Conservation (phyloP, 37 sponge, comb jelly and placozoan genomes). For the Axinella damicornis region DNA sequence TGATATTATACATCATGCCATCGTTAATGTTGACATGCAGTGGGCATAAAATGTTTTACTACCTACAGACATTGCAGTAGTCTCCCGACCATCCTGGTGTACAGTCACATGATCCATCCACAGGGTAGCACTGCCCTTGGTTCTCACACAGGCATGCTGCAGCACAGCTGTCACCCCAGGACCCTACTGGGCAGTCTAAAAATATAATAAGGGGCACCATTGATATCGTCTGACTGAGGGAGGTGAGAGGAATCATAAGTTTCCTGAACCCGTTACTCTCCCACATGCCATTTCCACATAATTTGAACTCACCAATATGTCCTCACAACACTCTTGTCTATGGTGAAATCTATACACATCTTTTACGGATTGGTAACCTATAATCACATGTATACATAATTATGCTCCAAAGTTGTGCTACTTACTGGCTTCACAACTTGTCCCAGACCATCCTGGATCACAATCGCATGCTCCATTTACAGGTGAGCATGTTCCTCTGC, state of each 20-base stretch:
- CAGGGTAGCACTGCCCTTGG: conserved; percentile 50
- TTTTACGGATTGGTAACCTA: too few relatives aligned
- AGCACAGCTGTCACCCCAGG: conserved; percentile 60
- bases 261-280: too few relatives aligned
- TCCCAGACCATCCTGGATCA: conserved; percentile 73
- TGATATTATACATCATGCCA: too few relatives aligned
- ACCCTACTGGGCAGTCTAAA: conserved; percentile 30
- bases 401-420: too few relatives aligned
- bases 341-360: too few relatives aligned
- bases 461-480: conserved; percentile 77
- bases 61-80: conserved; percentile 51
- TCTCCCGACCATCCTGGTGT: conserved; percentile 69
- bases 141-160: conserved; percentile 61
- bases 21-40: too few relatives aligned
- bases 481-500: conserved; percentile 59
- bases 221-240: not conserved
- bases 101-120: conserved; percentile 69
- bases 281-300: too few relatives aligned
- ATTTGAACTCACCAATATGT: too few relatives aligned
- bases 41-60: not conserved
- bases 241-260: too few relatives aligned
- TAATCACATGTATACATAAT: too few relatives aligned
- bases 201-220: too few relatives aligned
- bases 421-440: conserved; percentile 57
- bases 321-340: too few relatives aligned